Conservation (phyloP, 2,797 vertebrate species). For the Crossoptilon crossoptilon region DNA sequence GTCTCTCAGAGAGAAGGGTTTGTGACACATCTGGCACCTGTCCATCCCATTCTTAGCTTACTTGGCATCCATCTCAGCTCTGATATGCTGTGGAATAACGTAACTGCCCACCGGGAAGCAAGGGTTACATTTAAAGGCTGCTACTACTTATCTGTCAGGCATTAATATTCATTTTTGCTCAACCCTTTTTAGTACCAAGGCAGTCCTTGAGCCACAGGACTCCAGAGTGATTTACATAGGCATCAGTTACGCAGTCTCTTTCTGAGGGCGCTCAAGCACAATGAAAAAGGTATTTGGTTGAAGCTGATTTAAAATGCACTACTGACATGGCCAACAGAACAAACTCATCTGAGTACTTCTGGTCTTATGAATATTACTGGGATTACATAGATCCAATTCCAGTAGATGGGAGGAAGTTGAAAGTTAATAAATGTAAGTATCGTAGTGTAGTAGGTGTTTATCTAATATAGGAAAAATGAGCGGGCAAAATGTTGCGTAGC, state of each 20-base stretch:
- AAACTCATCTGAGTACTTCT: slow-evolving; percentile 69
- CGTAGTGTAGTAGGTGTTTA: background rate
- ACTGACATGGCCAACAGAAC: slow-evolving; percentile 78
- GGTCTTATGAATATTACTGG: slow-evolving; percentile 89
- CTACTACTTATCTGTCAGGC: background rate
- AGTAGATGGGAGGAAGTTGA: slow-evolving; percentile 89
- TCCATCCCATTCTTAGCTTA: background rate
- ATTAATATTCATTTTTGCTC: background rate
- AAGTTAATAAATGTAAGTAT: slow-evolving; percentile 92
- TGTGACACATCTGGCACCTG: background rate
- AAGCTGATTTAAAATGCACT: slow-evolving; percentile 24
- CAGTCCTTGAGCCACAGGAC: slow-evolving; percentile 52
- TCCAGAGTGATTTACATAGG: background rate
- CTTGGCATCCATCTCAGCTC: background rate
- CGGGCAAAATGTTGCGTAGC: background rate
- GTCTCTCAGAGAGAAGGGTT: background rate
- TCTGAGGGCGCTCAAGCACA: background rate
- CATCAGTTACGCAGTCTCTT: slow-evolving; percentile 24
- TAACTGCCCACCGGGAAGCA: background rate
- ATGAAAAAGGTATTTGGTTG: slow-evolving; percentile 4
- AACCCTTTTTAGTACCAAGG: background rate
- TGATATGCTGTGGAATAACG: background rate
- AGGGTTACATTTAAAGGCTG: background rate
- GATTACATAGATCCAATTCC: slow-evolving; percentile 89
- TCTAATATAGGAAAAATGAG: background rate